These are phyloP conservation scores for Porites evermanni DNA, from an alignment of 92 coral and sea anemone species.

Conservation along the genomic window DNA sequence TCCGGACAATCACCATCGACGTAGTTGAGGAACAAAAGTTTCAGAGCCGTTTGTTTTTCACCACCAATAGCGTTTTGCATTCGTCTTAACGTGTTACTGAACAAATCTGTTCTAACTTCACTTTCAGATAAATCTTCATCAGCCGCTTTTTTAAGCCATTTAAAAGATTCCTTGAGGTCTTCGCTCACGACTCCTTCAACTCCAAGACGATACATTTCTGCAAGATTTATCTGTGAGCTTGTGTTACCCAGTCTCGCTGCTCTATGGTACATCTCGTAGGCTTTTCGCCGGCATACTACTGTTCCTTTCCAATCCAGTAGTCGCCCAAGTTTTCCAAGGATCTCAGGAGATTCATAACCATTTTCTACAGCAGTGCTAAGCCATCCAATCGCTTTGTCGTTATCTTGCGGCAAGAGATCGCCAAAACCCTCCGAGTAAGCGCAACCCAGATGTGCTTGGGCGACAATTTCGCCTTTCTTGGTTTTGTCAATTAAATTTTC, in stretches of 20 bases:
- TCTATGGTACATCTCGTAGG: slow-evolving; percentile 58
- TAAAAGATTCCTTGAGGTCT: slow-evolving; percentile 71
- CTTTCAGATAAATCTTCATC: slow-evolving; percentile 52
- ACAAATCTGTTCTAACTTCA: not conserved
- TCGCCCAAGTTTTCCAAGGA: slow-evolving; percentile 32
- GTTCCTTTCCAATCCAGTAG: slow-evolving; percentile 49
- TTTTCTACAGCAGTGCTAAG: slow-evolving; percentile 44
- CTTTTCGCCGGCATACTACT: slow-evolving; percentile 41
- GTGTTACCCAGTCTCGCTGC: slow-evolving; percentile 56
- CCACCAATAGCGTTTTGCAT: slow-evolving; percentile 2
- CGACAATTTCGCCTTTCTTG: slow-evolving; percentile 37
- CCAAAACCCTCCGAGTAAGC: slow-evolving; percentile 21
- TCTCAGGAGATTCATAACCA: not conserved
- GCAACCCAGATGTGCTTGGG: slow-evolving; percentile 54
- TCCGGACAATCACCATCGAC: slow-evolving; percentile 76
- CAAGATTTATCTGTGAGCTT: slow-evolving; percentile 57
- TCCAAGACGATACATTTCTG: slow-evolving; percentile 71
- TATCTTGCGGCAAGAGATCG: not conserved
- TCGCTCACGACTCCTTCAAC: slow-evolving; percentile 58
- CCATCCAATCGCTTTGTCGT: slow-evolving; percentile 73
- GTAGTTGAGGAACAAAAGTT: slow-evolving; percentile 42
- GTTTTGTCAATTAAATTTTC: slow-evolving; percentile 27
- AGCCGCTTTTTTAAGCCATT: slow-evolving; percentile 76
- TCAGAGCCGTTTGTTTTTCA: slow-evolving; percentile 33
- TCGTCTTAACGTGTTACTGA: slow-evolving; percentile 14